Percentiles rank a stretch among this genome's conserved stretches.
Evolutionary conservation across 2,113 vertebrate species (phyloP).

Genomic region (Hippocampus zosterae): DNA sequence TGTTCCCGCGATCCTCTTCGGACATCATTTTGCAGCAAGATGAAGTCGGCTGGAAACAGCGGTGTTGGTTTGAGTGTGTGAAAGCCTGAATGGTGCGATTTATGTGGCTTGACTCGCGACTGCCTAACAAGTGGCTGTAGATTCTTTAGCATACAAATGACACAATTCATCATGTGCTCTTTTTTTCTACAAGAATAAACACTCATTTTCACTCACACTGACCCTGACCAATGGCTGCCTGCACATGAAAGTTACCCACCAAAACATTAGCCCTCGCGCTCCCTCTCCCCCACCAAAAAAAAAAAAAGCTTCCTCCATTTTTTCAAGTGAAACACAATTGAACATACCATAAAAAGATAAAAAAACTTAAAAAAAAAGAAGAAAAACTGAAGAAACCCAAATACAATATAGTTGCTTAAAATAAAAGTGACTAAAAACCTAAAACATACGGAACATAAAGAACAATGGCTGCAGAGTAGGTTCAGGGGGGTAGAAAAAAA

Average conservation of each 20-base stretch:
- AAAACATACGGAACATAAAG: no score
- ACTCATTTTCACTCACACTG: slow-evolving; percentile 83
- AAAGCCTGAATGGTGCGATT: not conserved
- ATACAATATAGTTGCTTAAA: not conserved
- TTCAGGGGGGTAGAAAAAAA: not conserved
- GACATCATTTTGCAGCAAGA: not conserved
- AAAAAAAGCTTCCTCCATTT: slow-evolving; percentile 3
- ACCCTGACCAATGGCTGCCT: slow-evolving; percentile 88
- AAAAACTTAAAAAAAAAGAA: slow-evolving; percentile 19
- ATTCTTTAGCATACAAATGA: slow-evolving; percentile 98
- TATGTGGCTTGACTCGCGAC: not conserved
- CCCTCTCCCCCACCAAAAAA: not conserved
- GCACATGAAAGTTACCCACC: slow-evolving; percentile 31
- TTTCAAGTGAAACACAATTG: not conserved
- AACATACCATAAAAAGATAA: no score
- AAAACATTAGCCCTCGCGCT: not conserved
- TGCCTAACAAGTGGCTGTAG: slow-evolving; percentile 9
- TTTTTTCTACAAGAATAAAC: slow-evolving; percentile 87
- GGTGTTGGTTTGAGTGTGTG: not conserved
- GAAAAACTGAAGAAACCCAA: slow-evolving; percentile 10
- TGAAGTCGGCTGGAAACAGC: not conserved
- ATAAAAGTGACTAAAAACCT: not conserved
- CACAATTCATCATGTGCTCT: slow-evolving; percentile 92
- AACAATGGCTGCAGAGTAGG: slow-evolving; percentile 13
- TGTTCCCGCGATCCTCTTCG: not conserved